These are phyloP conservation scores for Julus scanicus DNA, from an alignment of 2,888 invertebrate genomes.

Conservation along the genomic window DNA sequence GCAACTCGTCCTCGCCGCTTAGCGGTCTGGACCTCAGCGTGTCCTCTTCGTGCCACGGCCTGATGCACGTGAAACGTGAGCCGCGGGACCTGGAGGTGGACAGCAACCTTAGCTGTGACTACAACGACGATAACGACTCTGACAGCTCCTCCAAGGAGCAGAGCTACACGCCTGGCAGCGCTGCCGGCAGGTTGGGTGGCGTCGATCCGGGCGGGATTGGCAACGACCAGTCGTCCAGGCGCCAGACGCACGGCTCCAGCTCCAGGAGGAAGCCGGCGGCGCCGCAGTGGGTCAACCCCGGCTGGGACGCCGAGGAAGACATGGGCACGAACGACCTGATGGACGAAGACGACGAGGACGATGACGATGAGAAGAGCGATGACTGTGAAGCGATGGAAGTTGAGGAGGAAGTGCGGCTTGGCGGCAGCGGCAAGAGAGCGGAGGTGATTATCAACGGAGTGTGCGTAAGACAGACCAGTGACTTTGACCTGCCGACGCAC, in stretches of 20 bases:
- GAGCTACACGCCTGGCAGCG: constrained; percentile 40
- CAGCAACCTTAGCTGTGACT: constrained; percentile 58
- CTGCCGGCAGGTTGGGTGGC: constrained; percentile 56
- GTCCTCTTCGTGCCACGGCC: constrained; percentile 71
- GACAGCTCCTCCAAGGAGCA: constrained; percentile 59
- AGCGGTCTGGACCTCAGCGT: constrained; percentile 86
- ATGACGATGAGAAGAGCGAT: constrained; percentile 55
- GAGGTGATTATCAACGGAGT: constrained; percentile 90
- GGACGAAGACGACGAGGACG: constrained; percentile 60
- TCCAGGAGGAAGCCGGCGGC: constrained; percentile 93
- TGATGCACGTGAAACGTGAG: constrained; percentile 49
- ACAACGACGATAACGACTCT: constrained; percentile 72
- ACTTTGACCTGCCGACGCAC: constrained; percentile 67
- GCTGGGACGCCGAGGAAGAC: constrained; percentile 75
- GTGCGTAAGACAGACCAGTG: constrained; percentile 90
- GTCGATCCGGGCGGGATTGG: not conserved
- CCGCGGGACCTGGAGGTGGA: constrained; percentile 53
- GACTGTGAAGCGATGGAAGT: constrained; percentile 57
- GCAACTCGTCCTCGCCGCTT: constrained; percentile 70
- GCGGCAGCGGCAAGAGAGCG: constrained; percentile 68
- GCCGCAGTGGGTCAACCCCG: constrained; percentile 97
- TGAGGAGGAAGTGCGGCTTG: constrained; percentile 63
- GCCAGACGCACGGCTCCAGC: constrained; percentile 62
- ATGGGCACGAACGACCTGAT: constrained; percentile 58
- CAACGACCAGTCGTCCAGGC: not conserved